Conservation (phyloP, 2,113 vertebrate species). For the Planiliza haematocheilus region DNA sequence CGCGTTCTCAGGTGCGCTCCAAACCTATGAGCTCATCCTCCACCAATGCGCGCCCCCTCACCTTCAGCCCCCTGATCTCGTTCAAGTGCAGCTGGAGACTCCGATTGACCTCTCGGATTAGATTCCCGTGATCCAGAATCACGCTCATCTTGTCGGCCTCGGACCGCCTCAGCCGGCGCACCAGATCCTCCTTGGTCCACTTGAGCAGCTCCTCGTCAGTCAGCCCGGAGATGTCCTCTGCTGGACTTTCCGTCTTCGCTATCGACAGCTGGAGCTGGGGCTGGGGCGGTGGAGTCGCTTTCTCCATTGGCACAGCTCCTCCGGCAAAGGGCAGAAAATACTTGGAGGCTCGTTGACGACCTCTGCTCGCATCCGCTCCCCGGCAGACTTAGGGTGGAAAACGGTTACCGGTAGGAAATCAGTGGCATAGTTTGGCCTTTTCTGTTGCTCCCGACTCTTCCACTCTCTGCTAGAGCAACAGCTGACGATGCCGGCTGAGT, state of each 20-base stretch:
- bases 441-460: constrained; percentile 57
- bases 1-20: constrained; percentile 75
- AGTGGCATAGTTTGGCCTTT: constrained; percentile 73
- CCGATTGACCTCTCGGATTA: constrained; percentile 98
- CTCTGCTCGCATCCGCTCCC: constrained; percentile 75
- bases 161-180: constrained; percentile 91
- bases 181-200: constrained; percentile 96
- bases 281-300: constrained; percentile 77
- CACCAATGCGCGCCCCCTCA: constrained; percentile 78
- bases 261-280: constrained; percentile 81
- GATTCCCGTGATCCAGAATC: constrained; percentile 97
- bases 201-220: constrained; percentile 94
- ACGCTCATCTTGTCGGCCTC: constrained; percentile 99
- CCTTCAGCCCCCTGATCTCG: constrained; percentile 98
- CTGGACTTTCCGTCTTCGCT: constrained; percentile 83
- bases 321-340: constrained; percentile 71
- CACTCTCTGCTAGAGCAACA: constrained; percentile 78
- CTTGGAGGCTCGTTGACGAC: constrained; percentile 61
- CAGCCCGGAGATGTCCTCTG: constrained; percentile 93
- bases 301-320: constrained; percentile 80
- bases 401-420: constrained; percentile 55
- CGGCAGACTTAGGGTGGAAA: constrained; percentile 47
- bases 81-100: constrained; percentile 96
- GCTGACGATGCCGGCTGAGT: constrained; percentile 76
- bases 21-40: constrained; percentile 80